Base-by-base conservation (phyloP, 1,140 invertebrate genomes). In the Zaprionus kolodkinae region DNA sequence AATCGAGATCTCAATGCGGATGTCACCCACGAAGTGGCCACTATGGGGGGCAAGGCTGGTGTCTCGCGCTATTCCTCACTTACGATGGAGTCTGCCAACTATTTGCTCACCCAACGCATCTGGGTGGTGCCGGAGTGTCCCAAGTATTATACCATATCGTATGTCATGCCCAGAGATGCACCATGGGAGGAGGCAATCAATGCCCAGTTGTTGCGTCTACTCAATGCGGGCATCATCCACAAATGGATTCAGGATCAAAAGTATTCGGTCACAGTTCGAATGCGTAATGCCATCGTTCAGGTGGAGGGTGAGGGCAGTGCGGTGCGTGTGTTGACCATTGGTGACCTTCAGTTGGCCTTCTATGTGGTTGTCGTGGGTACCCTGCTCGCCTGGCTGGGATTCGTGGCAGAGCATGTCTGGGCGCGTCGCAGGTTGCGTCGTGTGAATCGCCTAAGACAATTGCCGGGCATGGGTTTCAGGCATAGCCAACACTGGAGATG, bases 111-210 rank as follows among this genome's bases (percentile, higher is more conserved):
- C 4, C 71, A 79, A 1, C 75, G 70, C 35, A 63, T 93, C 43
- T 91, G 91, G 78, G 57, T 93, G 4, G 78, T 93, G 6, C 81
- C 83, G 1, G 92, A 93, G 71, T 93, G 91, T 40, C 92, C 92
- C 25, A 92, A 91, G 45, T 87, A 80, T 27, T 93, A 93, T 21
- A 83, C 81, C 17, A 85, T 93, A n/a, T 90, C 92, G 1, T 93
- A 92, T 77, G 87, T 92, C 0, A 48, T 92, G 77, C 83, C 83
- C 9, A 59, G 90, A 9, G 72, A 92, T 66, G 79, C 91, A 1
- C 87, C 88, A 1, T 92, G 86, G 84, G 76, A 80, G 52, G 77
- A 91, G 59, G 78, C 82, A 5, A 33, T 92, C n/a, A 91, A 92
- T 68, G 60, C 72, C 0, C 69, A 91, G 25, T 79, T 92, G 0